phyloP scores from a whole-genome alignment of 2,113 vertebrate genomes.

The Oncorhynchus keta region DNA sequence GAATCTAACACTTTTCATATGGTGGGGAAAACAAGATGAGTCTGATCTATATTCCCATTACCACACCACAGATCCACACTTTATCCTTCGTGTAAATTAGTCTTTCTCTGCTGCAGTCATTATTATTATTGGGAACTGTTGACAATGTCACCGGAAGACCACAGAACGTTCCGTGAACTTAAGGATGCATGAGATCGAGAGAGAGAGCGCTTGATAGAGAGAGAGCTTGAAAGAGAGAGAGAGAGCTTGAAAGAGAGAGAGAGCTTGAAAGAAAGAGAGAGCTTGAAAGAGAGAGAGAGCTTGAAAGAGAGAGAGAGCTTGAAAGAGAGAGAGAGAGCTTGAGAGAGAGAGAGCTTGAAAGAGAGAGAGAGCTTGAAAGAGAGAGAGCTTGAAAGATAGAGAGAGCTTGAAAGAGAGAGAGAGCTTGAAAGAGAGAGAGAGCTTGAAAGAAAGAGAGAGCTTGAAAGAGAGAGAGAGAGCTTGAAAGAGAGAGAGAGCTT shows the following conservation, averaged over 20 bases:
- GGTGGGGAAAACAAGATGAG: no score
- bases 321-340: not conserved
- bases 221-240: no score
- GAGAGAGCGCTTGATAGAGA: not conserved
- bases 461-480: not conserved
- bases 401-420: not conserved
- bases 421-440: not conserved
- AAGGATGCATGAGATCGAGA: not conserved
- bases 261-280: not conserved
- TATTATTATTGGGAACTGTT: no score
- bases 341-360: not conserved
- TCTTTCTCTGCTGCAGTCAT: no score
- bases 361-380: no score
- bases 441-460: not conserved
- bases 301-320: not conserved
- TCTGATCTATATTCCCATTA: no score
- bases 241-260: no score
- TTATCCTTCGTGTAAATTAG: no score
- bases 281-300: not conserved
- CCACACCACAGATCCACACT: no score
- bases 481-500: not conserved
- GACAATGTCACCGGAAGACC: no score
- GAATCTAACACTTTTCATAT: no score
- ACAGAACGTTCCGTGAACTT: not conserved
- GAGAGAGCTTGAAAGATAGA: not conserved